Conservation (phyloP, 2,797 vertebrate species). For the Corythornis leucogaster region DNA sequence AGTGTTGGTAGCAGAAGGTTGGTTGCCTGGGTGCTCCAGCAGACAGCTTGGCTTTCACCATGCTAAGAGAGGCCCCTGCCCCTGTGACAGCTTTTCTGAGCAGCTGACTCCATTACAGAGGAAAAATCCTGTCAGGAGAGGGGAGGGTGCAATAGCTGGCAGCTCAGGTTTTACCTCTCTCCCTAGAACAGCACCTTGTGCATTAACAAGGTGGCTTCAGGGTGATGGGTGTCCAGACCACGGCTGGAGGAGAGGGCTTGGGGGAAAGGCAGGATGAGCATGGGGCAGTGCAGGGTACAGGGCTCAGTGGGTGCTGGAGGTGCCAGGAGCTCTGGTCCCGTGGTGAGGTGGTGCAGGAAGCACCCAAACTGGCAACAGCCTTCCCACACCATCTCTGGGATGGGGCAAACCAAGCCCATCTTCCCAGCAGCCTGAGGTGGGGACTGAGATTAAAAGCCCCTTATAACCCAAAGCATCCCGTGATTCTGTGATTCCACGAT, state of each 20-base stretch:
- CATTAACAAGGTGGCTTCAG: rapidly evolving
- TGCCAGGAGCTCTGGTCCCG: not conserved
- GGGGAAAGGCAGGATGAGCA: not conserved
- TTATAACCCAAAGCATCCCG: not conserved
- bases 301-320: rapidly evolving
- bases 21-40: not conserved
- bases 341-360: not conserved
- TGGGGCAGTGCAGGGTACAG: rapidly evolving
- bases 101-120: rapidly evolving
- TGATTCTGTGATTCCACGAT: too few relatives aligned
- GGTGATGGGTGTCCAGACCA: rapidly evolving
- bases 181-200: not conserved
- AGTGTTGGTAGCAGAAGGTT: not conserved
- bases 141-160: rapidly evolving
- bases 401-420: not conserved
- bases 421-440: not conserved
- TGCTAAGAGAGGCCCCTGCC: not conserved
- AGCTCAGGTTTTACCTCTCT: not conserved
- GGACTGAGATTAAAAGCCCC: not conserved
- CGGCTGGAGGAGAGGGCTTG: rapidly evolving
- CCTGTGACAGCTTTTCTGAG: not conserved
- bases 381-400: rapidly evolving
- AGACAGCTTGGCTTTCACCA: not conserved
- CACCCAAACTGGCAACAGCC: not conserved
- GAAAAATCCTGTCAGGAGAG: not conserved